Percentiles rank a stretch among this genome's conserved stretches.
Conservation (phyloP, 2,797 vertebrate genomes). For the Sylvilagus floridanus region DNA sequence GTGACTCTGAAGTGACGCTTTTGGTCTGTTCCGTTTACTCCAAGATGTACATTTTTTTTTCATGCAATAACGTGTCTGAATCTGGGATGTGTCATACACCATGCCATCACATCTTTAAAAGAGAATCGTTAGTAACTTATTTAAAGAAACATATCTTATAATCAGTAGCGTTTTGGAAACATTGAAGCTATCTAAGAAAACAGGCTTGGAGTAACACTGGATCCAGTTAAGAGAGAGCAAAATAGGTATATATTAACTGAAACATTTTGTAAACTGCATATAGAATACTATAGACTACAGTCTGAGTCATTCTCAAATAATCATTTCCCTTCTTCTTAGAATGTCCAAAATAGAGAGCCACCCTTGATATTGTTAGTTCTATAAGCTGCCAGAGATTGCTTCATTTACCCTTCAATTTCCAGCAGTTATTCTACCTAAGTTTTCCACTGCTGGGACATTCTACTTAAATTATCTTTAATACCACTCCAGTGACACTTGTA, state of each 20-base stretch:
- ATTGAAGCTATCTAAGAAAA: not conserved
- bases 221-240: not conserved
- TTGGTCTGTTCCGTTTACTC: conserved; percentile 21
- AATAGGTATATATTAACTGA: not conserved
- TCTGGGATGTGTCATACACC: not conserved
- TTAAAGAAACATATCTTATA: not conserved
- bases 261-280: conserved; percentile 5
- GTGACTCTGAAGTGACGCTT: not conserved
- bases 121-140: not conserved
- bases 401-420: conserved; percentile 45
- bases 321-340: not conserved
- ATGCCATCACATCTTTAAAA: not conserved
- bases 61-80: conserved; percentile 25
- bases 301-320: not conserved
- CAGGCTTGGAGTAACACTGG: not conserved
- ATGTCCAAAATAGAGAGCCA: not conserved
- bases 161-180: not conserved
- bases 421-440: conserved; percentile 68
- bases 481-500: not conserved
- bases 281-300: not conserved
- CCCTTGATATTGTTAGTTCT: not conserved
- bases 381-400: not conserved
- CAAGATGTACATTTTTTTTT: not conserved
- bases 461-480: conserved; percentile 77
- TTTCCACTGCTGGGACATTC: conserved; percentile 62